Percentiles rank a stretch among this genome's conserved stretches.
Evolutionary conservation across 2,888 invertebrate species (phyloP).

Genomic region (Gandaritis pyraliata): DNA sequence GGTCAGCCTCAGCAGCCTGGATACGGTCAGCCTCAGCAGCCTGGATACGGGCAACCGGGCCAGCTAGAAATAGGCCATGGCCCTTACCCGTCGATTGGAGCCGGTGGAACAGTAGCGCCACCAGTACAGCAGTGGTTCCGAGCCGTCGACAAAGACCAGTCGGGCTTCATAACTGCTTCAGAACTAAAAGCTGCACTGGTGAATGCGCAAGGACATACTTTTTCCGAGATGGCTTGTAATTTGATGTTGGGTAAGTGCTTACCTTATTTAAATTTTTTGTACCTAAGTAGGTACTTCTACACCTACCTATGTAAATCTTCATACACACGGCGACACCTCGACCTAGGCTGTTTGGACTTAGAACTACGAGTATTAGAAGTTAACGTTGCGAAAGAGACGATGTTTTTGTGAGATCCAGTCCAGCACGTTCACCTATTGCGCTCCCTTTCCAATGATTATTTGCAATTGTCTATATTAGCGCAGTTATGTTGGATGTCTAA

Average conservation of each 20-base stretch:
- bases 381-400: too few relatives aligned
- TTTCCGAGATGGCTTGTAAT: conserved; percentile 92
- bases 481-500: too few relatives aligned
- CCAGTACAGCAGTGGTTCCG: conserved; percentile 93
- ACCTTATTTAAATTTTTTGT: too few relatives aligned
- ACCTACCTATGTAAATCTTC: too few relatives aligned
- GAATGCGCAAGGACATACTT: conserved; percentile 93
- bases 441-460: too few relatives aligned
- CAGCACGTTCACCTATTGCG: too few relatives aligned
- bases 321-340: too few relatives aligned
- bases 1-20: conserved; percentile 31
- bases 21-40: conserved; percentile 14
- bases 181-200: conserved; percentile 93
- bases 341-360: too few relatives aligned
- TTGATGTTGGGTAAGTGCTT: conserved; percentile 90
- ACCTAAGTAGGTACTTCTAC: too few relatives aligned
- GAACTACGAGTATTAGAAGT: too few relatives aligned
- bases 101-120: conserved; percentile 85
- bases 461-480: too few relatives aligned
- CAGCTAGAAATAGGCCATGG: conserved; percentile 78
- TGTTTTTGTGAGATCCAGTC: too few relatives aligned
- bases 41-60: conserved; percentile 22
- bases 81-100: conserved; percentile 77
- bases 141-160: conserved; percentile 92
- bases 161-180: conserved; percentile 90